Conservation (phyloP, 2,888 invertebrate genomes). For the Pyralis farinalis region DNA sequence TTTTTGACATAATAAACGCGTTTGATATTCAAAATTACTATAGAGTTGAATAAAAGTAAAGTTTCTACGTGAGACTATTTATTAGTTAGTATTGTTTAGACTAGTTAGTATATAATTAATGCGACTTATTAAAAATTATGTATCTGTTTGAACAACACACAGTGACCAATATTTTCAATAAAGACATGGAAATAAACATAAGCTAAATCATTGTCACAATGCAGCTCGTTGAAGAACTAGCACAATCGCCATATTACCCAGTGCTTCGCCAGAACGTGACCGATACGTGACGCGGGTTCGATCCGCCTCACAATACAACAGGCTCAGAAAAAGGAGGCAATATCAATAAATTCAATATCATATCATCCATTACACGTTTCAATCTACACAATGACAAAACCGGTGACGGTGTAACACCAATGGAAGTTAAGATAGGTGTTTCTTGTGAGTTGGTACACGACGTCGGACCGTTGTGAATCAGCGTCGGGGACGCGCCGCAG, state of each 20-base stretch:
- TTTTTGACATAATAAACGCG: too few relatives aligned
- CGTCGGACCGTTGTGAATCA: not conserved
- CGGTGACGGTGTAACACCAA: not conserved
- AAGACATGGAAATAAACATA: too few relatives aligned
- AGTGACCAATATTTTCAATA: too few relatives aligned
- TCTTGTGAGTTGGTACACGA: too few relatives aligned
- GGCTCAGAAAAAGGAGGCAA: not conserved
- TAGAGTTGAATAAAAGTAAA: too few relatives aligned
- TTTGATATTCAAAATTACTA: too few relatives aligned
- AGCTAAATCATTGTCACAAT: too few relatives aligned
- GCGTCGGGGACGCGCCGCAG: not conserved
- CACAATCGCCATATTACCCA: not conserved
- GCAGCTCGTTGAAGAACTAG: not conserved
- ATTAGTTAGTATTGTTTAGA: too few relatives aligned
- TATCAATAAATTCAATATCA: not conserved
- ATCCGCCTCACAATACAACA: not conserved
- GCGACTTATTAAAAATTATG: too few relatives aligned
- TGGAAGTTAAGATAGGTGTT: not conserved
- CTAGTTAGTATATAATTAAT: too few relatives aligned
- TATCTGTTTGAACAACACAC: too few relatives aligned
- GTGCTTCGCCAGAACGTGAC: constrained; percentile 7
- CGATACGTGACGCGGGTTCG: not conserved
- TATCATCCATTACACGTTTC: not conserved
- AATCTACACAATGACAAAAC: not conserved
- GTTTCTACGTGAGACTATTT: too few relatives aligned